Percentiles rank a stretch among this genome's conserved stretches.
These are phyloP conservation scores for Aelia acuminata DNA, from an alignment of 2,888 invertebrate genomes.

Conservation along the genomic window DNA sequence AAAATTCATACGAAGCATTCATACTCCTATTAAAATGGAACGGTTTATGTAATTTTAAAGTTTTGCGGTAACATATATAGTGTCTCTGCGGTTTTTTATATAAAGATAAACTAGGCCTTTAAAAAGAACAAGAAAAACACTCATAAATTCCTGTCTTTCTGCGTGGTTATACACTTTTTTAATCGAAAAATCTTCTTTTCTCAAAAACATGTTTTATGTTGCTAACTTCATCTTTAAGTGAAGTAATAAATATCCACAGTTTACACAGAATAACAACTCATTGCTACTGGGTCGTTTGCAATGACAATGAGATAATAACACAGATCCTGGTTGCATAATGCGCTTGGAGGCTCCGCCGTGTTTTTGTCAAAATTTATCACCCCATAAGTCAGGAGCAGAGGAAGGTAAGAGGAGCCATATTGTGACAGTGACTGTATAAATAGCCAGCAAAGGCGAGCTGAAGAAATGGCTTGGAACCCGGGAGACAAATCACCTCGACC, in stretches of 20 bases:
- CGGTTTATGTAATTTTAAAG: no score
- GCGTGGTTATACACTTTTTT: no score
- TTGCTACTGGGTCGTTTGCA: background rate
- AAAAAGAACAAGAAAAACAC: background rate
- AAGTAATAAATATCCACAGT: background rate
- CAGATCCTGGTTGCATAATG: slow-evolving; percentile 4
- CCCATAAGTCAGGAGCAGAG: background rate
- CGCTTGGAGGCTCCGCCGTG: background rate
- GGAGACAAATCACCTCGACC: background rate
- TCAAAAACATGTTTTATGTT: no score
- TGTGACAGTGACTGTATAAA: slow-evolving; percentile 36
- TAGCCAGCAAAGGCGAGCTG: background rate
- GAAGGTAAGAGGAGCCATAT: background rate
- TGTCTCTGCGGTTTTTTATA: no score
- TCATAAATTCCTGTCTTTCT: no score
- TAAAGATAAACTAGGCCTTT: background rate
- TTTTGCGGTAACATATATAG: no score
- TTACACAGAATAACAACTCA: background rate
- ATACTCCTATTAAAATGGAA: no score
- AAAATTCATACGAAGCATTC: no score
- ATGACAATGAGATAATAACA: slow-evolving; percentile 17
- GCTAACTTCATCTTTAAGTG: no score
- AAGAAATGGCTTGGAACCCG: slow-evolving; percentile 1
- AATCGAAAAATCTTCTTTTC: background rate
- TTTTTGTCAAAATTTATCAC: slow-evolving; percentile 30